These are phyloP conservation scores for Aplodontia rufa DNA, from an alignment of 2,113 vertebrate species.

Conservation along the genomic window DNA sequence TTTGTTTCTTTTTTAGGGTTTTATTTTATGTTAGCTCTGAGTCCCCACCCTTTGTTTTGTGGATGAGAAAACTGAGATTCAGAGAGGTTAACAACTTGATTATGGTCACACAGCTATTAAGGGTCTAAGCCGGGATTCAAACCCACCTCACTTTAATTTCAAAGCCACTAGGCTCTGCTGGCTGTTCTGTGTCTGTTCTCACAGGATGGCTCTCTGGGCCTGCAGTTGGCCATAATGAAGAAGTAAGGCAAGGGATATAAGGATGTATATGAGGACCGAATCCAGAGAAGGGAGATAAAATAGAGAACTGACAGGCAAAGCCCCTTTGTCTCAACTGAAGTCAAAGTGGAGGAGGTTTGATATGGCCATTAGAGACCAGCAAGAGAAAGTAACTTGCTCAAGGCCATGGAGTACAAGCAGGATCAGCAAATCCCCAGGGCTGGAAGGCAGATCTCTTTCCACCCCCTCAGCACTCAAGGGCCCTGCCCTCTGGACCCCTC, in stretches of 20 bases:
- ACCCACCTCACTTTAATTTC: neutral
- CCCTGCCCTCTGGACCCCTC: neutral
- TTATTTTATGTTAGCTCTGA: neutral
- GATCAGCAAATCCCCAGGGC: neutral
- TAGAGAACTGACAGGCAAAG: neutral
- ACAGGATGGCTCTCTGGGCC: neutral
- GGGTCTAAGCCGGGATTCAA: neutral
- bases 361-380: neutral
- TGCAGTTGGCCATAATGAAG: neutral
- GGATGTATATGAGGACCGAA: neutral
- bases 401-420: neutral
- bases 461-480: neutral
- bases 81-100: constrained; percentile 14
- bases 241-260: neutral
- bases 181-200: neutral
- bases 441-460: neutral
- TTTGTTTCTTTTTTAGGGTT: neutral
- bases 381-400: neutral
- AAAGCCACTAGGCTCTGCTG: neutral
- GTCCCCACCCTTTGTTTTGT: neutral
- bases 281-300: neutral
- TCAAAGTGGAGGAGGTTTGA: neutral
- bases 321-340: neutral
- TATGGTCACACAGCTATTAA: neutral
- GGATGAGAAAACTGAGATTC: constrained; percentile 38